A percentile compares a stretch with the other conserved stretches of the same genome.
Evolutionary conservation across 2,888 invertebrate species (phyloP).

Genomic region (Neocrepidodera transversa): DNA sequence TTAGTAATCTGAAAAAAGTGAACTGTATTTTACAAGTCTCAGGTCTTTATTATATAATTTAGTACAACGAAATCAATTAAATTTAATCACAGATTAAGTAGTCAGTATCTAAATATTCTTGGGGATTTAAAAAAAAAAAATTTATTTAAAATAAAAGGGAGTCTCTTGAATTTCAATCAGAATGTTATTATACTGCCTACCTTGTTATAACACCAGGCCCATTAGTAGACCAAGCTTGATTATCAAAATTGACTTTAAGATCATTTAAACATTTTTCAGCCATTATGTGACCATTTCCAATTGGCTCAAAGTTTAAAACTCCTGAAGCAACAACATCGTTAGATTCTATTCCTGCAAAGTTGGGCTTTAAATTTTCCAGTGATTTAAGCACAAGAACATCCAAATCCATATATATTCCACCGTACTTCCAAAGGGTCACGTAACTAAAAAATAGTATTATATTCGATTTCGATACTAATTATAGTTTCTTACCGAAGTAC

Average conservation of each 20-base stretch:
- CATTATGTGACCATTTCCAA: constrained; percentile 64
- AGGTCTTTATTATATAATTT: too few species aligned
- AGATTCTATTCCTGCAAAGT: constrained; percentile 71
- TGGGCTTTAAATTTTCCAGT: constrained; percentile 63
- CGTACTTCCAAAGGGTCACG: constrained; percentile 75
- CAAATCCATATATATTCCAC: constrained; percentile 79
- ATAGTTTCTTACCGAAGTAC: constrained; percentile 58
- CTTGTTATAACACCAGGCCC: constrained; percentile 75
- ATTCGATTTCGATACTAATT: too few species aligned
- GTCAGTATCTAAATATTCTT: too few species aligned
- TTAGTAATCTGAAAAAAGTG: constrained; percentile 61
- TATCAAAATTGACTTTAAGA: constrained; percentile 63
- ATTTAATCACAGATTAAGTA: too few species aligned
- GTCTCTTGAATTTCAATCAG: too few species aligned
- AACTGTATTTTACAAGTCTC: too few species aligned
- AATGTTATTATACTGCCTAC: too few species aligned
- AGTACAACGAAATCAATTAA: too few species aligned
- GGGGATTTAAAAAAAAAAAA: too few species aligned
- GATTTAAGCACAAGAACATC: constrained; percentile 74
- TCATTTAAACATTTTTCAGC: constrained; percentile 66
- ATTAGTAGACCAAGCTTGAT: constrained; percentile 68
- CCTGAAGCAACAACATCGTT: constrained; percentile 69
- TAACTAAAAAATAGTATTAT: constrained; percentile 62
- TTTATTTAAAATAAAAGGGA: too few species aligned
- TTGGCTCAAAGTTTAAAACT: constrained; percentile 68